Base-by-base conservation (phyloP, 2,797 vertebrate species). In the Triplophysa bombifrons region DNA sequence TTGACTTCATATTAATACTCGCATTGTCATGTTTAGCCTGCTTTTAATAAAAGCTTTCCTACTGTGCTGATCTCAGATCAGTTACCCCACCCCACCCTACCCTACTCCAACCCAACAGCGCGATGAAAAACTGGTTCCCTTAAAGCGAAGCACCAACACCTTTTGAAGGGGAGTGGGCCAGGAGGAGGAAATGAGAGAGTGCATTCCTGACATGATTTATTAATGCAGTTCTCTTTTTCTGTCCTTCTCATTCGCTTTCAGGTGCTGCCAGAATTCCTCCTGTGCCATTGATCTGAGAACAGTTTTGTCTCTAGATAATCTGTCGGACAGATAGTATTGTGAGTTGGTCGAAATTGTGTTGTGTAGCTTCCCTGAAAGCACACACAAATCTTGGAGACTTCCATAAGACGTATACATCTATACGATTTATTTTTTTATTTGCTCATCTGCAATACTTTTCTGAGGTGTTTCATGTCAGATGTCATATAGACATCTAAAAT, bases 171-270 rank as follows among this genome's bases (percentile, higher is more conserved):
- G 86, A 85, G 89, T 85, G 79, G 80, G 85, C 85, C 13, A 1
- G 17, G 74, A 58, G 27, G 20, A 90, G 91, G 89, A 89, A 91
- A 89, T 87, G 81, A 88, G 86, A 69, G 85, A 69, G 85, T 82
- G 74, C 89, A 91, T 91, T 92, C 91, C 89, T 84, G 80, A 78
- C 61, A 50, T 90, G 88, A 88, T 91, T 91, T 89, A 90, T 90
- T 83, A 86, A 88, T 82, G 83, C 85, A 89, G 87, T 86, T 83
- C 56, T 68, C 66, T 64, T 74, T 38, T 66, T 88, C 74, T 30
- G 44, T 19, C 9, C 84, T 84, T 70, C 84, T 84, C 75, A 69
- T 82, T 69, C 50, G 19, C 73, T 76, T 80, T 79, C 80, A 74
- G 82, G 84, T 64, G 76, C 87, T 87, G 82, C 41, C 74, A 76